phyloP scores from a whole-genome alignment of 2,888 invertebrate species.

The Petrolisthes manimaculis region DNA sequence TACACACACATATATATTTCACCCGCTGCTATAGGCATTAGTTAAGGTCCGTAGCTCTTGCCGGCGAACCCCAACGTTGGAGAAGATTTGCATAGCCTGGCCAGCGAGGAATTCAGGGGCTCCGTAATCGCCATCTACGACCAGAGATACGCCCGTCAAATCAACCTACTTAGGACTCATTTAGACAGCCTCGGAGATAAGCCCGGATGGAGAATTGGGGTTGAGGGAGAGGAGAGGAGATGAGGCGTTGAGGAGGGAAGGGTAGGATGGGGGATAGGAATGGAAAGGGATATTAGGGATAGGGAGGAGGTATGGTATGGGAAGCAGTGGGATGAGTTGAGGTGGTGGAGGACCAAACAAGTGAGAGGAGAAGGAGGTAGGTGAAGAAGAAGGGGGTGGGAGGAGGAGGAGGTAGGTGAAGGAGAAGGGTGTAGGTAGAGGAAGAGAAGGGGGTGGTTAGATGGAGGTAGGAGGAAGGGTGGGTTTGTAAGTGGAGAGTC shows the following conservation, averaged over 20 bases:
- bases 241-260: background rate
- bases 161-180: conserved; percentile 49
- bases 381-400: background rate
- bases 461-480: background rate
- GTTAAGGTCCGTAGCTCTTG: conserved; percentile 17
- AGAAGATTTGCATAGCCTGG: conserved; percentile 37
- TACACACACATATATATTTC: too few species aligned
- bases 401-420: background rate
- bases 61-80: background rate
- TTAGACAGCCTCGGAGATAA: conserved; percentile 45
- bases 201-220: background rate
- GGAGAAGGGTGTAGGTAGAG: background rate
- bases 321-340: background rate
- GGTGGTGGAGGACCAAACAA: background rate
- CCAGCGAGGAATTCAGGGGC: background rate
- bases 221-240: conserved; percentile 33
- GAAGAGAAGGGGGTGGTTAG: background rate
- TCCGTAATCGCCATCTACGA: conserved; percentile 35
- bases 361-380: background rate
- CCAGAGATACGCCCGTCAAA: conserved; percentile 40
- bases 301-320: background rate
- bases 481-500: background rate
- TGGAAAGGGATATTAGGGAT: background rate
- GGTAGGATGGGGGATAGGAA: background rate
- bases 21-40: background rate